Base-by-base conservation (phyloP, 2,113 vertebrate genomes). In the Heterochromis multidens region DNA sequence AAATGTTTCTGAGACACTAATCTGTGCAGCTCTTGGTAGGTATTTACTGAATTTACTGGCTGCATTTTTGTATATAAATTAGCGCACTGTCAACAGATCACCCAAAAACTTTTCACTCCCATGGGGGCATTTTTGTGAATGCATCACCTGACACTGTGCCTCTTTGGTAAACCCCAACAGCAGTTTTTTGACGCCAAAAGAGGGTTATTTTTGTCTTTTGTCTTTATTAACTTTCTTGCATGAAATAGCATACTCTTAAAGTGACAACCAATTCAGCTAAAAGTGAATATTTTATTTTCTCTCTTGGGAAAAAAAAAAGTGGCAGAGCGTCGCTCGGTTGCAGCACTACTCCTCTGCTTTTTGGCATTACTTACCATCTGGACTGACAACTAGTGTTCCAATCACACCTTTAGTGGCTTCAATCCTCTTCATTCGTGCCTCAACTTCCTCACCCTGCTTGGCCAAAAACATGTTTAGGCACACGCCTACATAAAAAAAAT, bases 391-490 rank as follows among this genome's bases (percentile, higher is more conserved):
- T 77, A 97, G 95, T 0, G 94, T 96, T 46, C 96, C 97, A 78
- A 97, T 94, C 8, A 97, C 96, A 56, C 97, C 96, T 95, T 94
- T 96, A 23, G 97, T 95, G 27, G 94, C 83, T 77, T 97, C 96
- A 49, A 99, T 97, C 79, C 97, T 97, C 91, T 96, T 97, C 1
- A 97, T 91, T 7, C 95, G 97, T 88, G 97, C 97, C 31, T 98
- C 98, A 65, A 97, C 96, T 80, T 97, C 67, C 0, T 52, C 96
- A 65, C 94, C 92, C 97, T 98, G 91, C 0, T 93, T 83, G 10
- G 80, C 7, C 94, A 59, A 92, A 74, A 29, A 54, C n/a, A 79
- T 13, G 8, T 59, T 72, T 19, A 65, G 46, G 21, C 0, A 8
- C 25, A 46, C 0, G 0, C 37, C 25, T 35, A 58, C 56, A 78